A percentile compares a stretch with the other conserved stretches of the same genome.
phyloP scores from a whole-genome alignment of 2,797 vertebrate genomes.

The Streptopelia turtur region DNA sequence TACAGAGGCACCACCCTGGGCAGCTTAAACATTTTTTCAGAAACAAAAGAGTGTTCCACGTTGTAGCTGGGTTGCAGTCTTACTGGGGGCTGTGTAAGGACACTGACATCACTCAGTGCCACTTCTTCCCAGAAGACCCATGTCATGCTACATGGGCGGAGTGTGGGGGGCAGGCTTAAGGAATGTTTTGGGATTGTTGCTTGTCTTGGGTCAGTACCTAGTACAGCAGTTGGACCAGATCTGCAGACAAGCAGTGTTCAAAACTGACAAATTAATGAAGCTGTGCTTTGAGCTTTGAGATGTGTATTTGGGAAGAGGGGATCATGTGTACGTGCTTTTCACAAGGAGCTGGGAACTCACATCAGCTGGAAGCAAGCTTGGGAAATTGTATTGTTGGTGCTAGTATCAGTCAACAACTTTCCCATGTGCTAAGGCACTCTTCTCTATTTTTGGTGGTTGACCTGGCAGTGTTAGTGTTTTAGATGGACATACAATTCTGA shows the following conservation, averaged over 20 bases:
- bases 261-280: background rate
- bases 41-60: background rate
- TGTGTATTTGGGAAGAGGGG: accelerated
- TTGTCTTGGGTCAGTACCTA: background rate
- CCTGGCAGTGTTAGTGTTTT: background rate
- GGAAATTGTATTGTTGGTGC: background rate
- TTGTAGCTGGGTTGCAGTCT: background rate
- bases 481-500: background rate
- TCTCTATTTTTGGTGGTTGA: background rate
- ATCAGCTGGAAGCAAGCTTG: background rate
- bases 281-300: background rate
- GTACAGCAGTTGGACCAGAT: background rate
- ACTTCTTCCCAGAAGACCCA: background rate
- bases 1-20: background rate
- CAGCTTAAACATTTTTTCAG: background rate
- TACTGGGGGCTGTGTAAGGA: background rate
- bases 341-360: background rate
- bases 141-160: background rate
- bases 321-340: background rate
- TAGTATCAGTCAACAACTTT: background rate
- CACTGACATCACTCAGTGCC: background rate
- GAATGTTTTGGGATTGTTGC: background rate
- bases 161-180: background rate
- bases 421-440: background rate
- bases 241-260: background rate